Conservation (phyloP, 1,140 invertebrate genomes). For the Pseudomyrmex concolor region DNA sequence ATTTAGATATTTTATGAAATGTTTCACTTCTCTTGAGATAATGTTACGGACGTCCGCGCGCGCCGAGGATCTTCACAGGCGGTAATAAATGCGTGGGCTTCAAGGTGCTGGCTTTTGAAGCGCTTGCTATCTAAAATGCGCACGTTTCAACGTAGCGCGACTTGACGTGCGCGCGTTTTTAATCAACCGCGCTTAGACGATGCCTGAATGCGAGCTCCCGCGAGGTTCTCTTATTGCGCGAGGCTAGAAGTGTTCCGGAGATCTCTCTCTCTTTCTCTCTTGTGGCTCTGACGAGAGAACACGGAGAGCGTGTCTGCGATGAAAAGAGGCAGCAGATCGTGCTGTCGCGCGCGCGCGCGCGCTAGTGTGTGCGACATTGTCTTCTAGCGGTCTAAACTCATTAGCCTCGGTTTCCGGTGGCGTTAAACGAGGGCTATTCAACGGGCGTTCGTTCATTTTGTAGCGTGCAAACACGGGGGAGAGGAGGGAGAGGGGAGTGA, state of each 20-base stretch:
- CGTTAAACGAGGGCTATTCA: constrained; percentile 74
- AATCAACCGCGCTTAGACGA: constrained; percentile 47
- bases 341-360: constrained; percentile 39
- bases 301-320: background rate
- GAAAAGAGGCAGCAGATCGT: constrained; percentile 23
- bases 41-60: background rate
- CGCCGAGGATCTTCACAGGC: background rate
- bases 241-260: constrained; percentile 2
- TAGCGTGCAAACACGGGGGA: constrained; percentile 56
- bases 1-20: background rate
- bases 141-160: constrained; percentile 51
- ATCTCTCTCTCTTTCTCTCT: background rate
- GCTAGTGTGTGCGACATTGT: constrained; percentile 34
- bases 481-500: background rate
- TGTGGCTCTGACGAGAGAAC: background rate
- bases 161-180: constrained; percentile 57
- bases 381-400: constrained; percentile 60
- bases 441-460: constrained; percentile 40
- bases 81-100: constrained; percentile 10
- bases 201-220: constrained; percentile 28
- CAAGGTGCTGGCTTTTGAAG: constrained; percentile 23
- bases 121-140: constrained; percentile 41
- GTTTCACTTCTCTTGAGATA: constrained; percentile 2
- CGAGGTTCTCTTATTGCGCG: background rate
- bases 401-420: constrained; percentile 59